phyloP scores from a whole-genome alignment of 2,113 vertebrate species.

The Cyanoliseus patagonus region DNA sequence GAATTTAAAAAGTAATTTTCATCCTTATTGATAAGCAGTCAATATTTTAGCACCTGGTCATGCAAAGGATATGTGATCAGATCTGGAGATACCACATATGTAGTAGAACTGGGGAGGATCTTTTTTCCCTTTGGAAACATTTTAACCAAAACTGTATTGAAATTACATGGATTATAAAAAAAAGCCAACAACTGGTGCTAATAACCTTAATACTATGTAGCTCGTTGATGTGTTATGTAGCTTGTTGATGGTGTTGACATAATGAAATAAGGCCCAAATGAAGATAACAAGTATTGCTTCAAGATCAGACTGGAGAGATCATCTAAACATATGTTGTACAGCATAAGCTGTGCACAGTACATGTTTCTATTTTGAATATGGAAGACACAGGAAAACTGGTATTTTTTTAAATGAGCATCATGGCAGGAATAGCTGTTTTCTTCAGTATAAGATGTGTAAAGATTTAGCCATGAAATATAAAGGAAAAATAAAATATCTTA shows the following conservation, averaged over 20 bases:
- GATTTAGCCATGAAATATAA: neutral
- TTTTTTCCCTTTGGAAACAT: neutral
- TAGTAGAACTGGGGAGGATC: neutral
- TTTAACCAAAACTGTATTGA: conserved; percentile 20
- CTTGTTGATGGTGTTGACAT: conserved; percentile 24
- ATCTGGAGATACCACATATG: neutral
- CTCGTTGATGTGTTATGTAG: conserved; percentile 6
- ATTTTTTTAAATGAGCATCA: neutral
- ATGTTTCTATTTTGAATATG: neutral
- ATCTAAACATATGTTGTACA: conserved; percentile 4
- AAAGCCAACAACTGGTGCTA: conserved; percentile 32
- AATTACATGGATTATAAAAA: neutral
- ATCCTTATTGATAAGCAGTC: conserved; percentile 19
- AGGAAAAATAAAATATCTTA: neutral
- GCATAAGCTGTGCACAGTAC: neutral
- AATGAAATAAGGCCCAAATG: conserved; percentile 9
- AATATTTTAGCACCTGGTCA: conserved; percentile 1
- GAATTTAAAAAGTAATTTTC: conserved; percentile 25
- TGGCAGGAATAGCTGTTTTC: neutral
- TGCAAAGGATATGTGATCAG: neutral
- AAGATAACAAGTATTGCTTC: conserved; percentile 16
- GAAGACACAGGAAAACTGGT: neutral
- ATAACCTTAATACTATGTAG: conserved; percentile 39
- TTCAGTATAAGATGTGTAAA: neutral
- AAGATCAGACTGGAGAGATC: conserved; percentile 44